Evolutionary conservation across 2,888 invertebrate species (phyloP).

Genomic region (Sarcophaga subvicina): DNA sequence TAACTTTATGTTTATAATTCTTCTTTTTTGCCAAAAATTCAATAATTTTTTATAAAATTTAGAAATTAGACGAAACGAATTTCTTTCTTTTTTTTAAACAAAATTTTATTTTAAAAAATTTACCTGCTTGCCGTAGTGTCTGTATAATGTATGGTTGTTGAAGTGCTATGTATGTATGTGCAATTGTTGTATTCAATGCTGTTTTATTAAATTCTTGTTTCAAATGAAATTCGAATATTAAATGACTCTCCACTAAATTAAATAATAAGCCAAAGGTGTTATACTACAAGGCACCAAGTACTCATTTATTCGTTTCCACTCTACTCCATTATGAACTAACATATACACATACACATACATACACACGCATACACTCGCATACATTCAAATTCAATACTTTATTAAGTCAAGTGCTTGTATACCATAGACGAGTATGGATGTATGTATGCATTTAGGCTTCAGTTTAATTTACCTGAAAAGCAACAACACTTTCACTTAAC

Average conservation of each 20-base stretch:
- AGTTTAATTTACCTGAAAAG: constrained; percentile 17
- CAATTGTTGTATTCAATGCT: constrained; percentile 41
- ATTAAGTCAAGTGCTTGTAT: constrained; percentile 30
- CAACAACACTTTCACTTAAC: constrained; percentile 16
- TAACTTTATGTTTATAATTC: no score
- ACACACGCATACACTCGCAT: neutral
- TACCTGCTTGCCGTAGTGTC: neutral
- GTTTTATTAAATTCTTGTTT: constrained; percentile 64
- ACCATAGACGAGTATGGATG: neutral
- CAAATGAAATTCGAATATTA: constrained; percentile 56
- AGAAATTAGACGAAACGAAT: no score
- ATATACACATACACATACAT: constrained; percentile 11
- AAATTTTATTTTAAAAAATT: no score
- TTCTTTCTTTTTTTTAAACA: no score
- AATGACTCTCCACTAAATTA: constrained; percentile 63
- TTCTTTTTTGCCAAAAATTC: no score
- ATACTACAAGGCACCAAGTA: constrained; percentile 7
- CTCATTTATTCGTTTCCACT: constrained; percentile 4
- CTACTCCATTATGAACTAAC: neutral
- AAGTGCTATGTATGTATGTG: no score
- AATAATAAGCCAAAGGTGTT: constrained; percentile 59
- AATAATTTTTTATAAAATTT: no score
- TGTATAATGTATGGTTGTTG: neutral
- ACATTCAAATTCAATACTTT: neutral
- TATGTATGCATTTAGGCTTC: neutral